Evolutionary conservation across 53 echinoderm and acorn worm species (phyloP), one percentile per base, ranked within the genome.

Genomic region (Paelopatides confundens): DNA sequence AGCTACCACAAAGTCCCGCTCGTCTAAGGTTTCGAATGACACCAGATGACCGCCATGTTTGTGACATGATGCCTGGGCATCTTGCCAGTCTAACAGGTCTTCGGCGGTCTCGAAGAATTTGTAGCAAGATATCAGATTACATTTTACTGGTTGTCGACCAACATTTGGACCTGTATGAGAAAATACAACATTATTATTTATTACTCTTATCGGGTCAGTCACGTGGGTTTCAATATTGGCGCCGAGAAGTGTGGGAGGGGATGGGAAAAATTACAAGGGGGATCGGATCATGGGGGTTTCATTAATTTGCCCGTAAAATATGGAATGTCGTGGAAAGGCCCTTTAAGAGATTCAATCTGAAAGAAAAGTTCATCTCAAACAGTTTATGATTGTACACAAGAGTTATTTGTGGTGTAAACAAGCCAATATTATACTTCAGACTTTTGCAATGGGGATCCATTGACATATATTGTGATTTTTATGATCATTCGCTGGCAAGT

Each of bases 41-140:
- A 46, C 71, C 26, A 71, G 28, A 39, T 71, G 39, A 7, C 71
- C 71, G 40, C 71, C 71, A 71, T 71, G 23, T 46, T 71, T 17
- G 31, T 39, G 71, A 46, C 71, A 71, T 4, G 71, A 26, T 39
- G 10, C 34, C 26, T 18, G 10, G 4, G 71, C 71, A 12, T 71
- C 40, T 27, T 39, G 1, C 71, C 71, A 39, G 9, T 26, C 34
- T n/a, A 54, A 18, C 21, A 17, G 26, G 40, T 71, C 46, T 38
- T 5, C 39, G n/a, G 39, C 21, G 40, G 58, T 54, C n/a, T 54
- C 58, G 34, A 71, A 26, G 21, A 71, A 23, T 24, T 71, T 46
- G 17, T 71, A 71, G 39, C 71, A 71, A 28, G 71, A 71, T 11
- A n/a, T 43, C 24, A 26, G 21, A 23, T n/a, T 46, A n/a, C 71